Conservation (phyloP, 2,797 vertebrate genomes). For the Manis pentadactyla region DNA sequence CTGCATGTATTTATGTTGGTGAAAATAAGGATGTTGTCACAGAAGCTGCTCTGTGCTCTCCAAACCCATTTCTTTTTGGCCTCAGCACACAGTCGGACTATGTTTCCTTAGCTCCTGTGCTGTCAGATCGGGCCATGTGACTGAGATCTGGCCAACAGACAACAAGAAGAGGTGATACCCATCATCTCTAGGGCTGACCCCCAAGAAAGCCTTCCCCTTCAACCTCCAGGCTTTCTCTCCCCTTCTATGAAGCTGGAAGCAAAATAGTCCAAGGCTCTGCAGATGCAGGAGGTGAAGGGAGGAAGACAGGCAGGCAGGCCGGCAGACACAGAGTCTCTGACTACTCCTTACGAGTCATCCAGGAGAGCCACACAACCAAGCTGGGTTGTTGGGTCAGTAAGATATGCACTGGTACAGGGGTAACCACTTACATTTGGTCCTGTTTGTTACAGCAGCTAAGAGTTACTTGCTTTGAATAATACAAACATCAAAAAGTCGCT, state of each 20-base stretch:
- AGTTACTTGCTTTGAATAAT: not conserved
- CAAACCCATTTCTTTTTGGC: not conserved
- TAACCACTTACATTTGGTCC: not conserved
- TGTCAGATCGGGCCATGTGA: not conserved
- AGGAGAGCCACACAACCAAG: not conserved
- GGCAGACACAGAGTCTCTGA: not conserved
- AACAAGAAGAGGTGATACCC: slow-evolving; percentile 36
- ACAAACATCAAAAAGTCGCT: not conserved
- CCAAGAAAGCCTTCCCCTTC: not conserved
- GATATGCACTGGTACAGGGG: not conserved
- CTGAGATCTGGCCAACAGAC: not conserved
- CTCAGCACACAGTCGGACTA: not conserved
- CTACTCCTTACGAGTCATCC: not conserved
- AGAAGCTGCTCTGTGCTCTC: not conserved
- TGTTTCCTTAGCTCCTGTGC: not conserved
- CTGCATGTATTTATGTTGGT: no score
- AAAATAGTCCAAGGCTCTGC: not conserved
- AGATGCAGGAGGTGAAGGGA: not conserved
- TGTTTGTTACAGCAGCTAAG: not conserved
- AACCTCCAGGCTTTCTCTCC: not conserved
- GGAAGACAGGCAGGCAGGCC: not conserved
- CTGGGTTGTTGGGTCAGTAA: not conserved
- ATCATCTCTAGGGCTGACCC: not conserved
- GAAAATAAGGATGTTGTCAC: not conserved
- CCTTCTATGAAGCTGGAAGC: not conserved